phyloP scores from a whole-genome alignment of 1,140 invertebrate species.

The Drosophila littoralis region DNA sequence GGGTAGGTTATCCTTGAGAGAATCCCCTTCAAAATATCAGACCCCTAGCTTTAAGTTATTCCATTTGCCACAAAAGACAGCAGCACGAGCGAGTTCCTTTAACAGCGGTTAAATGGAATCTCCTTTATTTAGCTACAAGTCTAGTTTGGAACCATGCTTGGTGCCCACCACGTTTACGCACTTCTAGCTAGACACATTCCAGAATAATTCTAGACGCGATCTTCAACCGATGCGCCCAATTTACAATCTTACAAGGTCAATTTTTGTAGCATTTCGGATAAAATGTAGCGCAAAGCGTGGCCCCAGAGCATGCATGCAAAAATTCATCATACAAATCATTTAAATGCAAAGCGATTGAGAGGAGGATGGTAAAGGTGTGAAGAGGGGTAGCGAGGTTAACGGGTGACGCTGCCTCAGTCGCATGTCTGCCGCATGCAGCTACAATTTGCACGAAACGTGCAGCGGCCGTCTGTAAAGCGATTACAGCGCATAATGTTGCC shows the following conservation, averaged over 20 bases:
- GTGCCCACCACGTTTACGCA: background rate
- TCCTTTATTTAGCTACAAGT: no score
- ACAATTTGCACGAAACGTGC: constrained; percentile 72
- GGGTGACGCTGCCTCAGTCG: constrained; percentile 36
- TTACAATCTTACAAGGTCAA: constrained; percentile 46
- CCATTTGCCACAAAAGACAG: no score
- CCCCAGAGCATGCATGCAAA: constrained; percentile 32
- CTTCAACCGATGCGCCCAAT: constrained; percentile 19
- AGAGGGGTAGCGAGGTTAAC: background rate
- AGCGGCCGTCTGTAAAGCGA: constrained; percentile 52
- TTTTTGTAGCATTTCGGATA: constrained; percentile 39
- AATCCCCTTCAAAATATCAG: no score
- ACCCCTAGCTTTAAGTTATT: no score
- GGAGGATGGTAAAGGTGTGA: background rate
- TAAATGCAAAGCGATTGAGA: constrained; percentile 11
- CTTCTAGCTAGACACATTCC: background rate
- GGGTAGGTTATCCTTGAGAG: no score
- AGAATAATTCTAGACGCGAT: background rate
- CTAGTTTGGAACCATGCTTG: no score
- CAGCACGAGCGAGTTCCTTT: no score
- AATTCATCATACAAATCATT: constrained; percentile 26
- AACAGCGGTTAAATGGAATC: no score
- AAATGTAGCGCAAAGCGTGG: constrained; percentile 44
- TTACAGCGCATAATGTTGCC: constrained; percentile 60
- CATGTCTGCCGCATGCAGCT: constrained; percentile 32